Conservation (phyloP, 1,140 invertebrate species). For the Zelostemma sp. region DNA sequence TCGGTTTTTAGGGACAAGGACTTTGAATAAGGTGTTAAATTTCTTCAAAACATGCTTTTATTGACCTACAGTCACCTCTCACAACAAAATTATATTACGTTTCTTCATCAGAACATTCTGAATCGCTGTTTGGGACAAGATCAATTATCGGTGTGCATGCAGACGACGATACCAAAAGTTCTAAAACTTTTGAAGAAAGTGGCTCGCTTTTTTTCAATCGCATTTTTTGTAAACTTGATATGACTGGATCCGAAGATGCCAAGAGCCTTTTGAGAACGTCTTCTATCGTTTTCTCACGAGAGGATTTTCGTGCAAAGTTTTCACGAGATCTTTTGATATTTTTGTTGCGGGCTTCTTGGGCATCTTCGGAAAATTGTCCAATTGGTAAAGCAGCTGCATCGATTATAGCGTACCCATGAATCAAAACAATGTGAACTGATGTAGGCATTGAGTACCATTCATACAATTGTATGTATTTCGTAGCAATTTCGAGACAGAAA, state of each 20-base stretch:
- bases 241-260: too few species aligned
- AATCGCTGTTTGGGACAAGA: neutral
- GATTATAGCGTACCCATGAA: constrained; percentile 42
- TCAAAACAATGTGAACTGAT: constrained; percentile 39
- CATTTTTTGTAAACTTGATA: constrained; percentile 3
- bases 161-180: neutral
- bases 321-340: constrained; percentile 16
- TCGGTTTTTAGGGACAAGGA: too few species aligned
- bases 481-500: constrained; percentile 13
- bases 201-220: constrained; percentile 2
- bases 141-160: neutral
- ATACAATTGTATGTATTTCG: constrained; percentile 25
- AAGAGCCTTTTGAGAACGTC: too few species aligned
- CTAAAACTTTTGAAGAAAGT: neutral
- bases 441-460: constrained; percentile 46
- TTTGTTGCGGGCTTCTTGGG: constrained; percentile 29
- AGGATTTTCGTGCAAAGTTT: constrained; percentile 21
- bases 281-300: constrained; percentile 16
- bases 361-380: too few species aligned
- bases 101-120: neutral
- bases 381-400: constrained; percentile 3
- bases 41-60: neutral
- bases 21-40: too few species aligned
- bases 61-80: neutral
- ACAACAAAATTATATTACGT: neutral